Evolutionary conservation across 2,888 invertebrate genomes (phyloP).

Genomic region (Luffia ferchaultella): DNA sequence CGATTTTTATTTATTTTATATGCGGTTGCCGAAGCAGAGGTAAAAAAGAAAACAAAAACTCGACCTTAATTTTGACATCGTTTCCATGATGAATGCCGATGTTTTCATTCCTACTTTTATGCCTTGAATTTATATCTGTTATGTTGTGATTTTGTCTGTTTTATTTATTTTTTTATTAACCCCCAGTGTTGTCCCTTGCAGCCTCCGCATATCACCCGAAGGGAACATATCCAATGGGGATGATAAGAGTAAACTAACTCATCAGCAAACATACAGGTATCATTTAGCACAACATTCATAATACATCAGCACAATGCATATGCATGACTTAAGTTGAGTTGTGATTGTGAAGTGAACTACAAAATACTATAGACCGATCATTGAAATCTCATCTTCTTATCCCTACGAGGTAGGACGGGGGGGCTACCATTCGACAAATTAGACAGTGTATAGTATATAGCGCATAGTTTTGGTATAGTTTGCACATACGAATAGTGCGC

Average conservation of each 20-base stretch:
- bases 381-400: no score
- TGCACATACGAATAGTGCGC: no score
- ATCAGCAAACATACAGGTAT: constrained; percentile 82
- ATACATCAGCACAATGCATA: constrained; percentile 16
- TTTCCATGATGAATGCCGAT: not conserved
- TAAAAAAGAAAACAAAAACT: constrained; percentile 33
- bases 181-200: constrained; percentile 66
- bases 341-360: no score
- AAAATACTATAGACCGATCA: no score
- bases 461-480: no score
- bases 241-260: constrained; percentile 72
- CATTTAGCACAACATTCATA: constrained; percentile 21
- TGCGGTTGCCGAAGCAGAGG: constrained; percentile 58
- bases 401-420: no score
- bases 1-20: constrained; percentile 38
- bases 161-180: constrained; percentile 38
- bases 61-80: not conserved
- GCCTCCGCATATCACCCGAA: constrained; percentile 67
- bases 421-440: no score
- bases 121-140: constrained; percentile 14
- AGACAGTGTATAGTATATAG: no score
- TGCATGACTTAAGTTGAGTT: no score
- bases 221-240: constrained; percentile 70
- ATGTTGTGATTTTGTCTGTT: constrained; percentile 12
- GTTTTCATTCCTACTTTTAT: not conserved